Base-by-base conservation (phyloP, 2,888 invertebrate species). In the Nomada flava region DNA sequence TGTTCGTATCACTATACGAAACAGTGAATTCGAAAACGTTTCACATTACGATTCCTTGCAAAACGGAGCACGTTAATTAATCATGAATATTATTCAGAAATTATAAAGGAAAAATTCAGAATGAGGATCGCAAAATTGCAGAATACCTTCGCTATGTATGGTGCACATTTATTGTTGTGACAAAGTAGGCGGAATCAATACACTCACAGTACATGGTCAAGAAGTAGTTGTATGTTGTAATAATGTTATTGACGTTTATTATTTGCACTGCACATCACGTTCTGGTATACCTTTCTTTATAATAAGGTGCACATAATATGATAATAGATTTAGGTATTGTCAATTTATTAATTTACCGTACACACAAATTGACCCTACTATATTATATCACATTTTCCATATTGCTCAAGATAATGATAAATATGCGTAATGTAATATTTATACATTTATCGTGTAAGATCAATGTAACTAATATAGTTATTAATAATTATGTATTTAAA, bases 171-270 rank as follows among this genome's bases (percentile, higher is more conserved):
- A 42, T 76, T 23, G 47, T 55, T 64, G 47, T 77, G 50, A 55
- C 47, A 59, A 71, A 74, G 55, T 4, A 62, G 67, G n/a, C n/a
- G 57, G 55, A 82, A 83, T 83, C 79, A 42, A 87, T 84, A 77
- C 13, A 64, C 29, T 70, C 69, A 59, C 67, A 55, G 52, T 36
- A 62, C 74, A 55, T 74, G 62, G 71, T 65, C 69, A 26, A 53
- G 53, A 44, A 68, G 23, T 67, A 70, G 69, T 76, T 69, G 74
- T 68, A 86, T 76, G 73, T 79, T 57, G 23, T 36, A 36, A 36
- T 69, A 44, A 64, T 73, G 52, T 44, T 55, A 68, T 72, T 59
- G 57, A 71, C 63, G 42, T 75, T 74, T 62, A 44, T 55, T 80
- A 70, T 11, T 18, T 65, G 68, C 57, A 74, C 44, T 26, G 44